Evolutionary conservation across 2,888 invertebrate species (phyloP).

Genomic region (Harpalus rubripes): DNA sequence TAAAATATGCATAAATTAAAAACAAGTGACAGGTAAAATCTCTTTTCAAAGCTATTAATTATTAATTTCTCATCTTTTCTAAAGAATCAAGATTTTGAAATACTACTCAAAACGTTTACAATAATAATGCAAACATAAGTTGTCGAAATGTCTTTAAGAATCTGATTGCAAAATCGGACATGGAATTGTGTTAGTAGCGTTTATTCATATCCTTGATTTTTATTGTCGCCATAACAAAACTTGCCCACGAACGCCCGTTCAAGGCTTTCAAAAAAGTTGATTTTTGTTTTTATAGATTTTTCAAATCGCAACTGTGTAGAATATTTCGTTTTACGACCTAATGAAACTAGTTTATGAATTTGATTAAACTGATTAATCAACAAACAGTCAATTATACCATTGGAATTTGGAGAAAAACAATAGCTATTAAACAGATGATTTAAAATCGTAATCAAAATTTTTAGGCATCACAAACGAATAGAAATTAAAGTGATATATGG

Average conservation of each 20-base stretch:
- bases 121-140: neutral
- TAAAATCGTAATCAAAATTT: neutral
- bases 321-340: conserved; percentile 59
- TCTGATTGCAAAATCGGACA: neutral
- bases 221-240: conserved; percentile 32
- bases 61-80: conserved; percentile 5
- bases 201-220: conserved; percentile 53
- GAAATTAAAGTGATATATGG: conserved; percentile 21
- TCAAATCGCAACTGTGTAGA: conserved; percentile 43
- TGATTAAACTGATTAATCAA: conserved; percentile 31
- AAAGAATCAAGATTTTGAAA: neutral
- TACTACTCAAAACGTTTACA: conserved; percentile 3
- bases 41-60: conserved; percentile 23
- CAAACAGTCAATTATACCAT: neutral
- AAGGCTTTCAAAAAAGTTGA: conserved; percentile 47
- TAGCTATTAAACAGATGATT: conserved; percentile 10
- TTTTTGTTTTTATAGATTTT: conserved; percentile 42
- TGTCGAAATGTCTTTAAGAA: neutral
- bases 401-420: conserved; percentile 12
- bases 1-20: conserved; percentile 29
- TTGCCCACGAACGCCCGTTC: conserved; percentile 33
- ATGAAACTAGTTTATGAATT: conserved; percentile 54
- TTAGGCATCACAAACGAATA: neutral
- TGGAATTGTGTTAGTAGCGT: conserved; percentile 50
- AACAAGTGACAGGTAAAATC: conserved; percentile 2